A percentile compares a stretch with the other conserved stretches of the same genome.
These are phyloP conservation scores for Cebidichthys violaceus DNA, from an alignment of 2,113 vertebrate genomes.

Conservation along the genomic window DNA sequence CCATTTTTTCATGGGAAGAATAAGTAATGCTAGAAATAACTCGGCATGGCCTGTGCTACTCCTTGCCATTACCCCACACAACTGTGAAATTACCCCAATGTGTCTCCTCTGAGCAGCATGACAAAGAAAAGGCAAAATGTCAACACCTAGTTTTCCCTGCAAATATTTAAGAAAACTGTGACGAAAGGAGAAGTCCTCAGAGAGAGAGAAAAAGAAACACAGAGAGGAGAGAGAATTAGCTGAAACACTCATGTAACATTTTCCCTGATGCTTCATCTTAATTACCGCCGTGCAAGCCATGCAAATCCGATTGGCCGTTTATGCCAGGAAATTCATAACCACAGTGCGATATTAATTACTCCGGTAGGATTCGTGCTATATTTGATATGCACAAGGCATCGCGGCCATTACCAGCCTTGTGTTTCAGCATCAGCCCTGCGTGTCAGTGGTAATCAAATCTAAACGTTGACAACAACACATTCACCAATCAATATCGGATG, in stretches of 20 bases:
- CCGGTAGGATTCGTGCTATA: slow-evolving; percentile 75
- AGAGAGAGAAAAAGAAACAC: slow-evolving; percentile 12
- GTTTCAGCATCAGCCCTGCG: slow-evolving; percentile 78
- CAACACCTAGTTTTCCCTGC: slow-evolving; percentile 55
- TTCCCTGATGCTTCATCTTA: slow-evolving; percentile 72
- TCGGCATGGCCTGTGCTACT: slow-evolving; percentile 8
- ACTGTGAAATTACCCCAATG: slow-evolving; percentile 60
- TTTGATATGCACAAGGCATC: slow-evolving; percentile 81
- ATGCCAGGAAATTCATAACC: slow-evolving; percentile 84
- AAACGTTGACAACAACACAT: slow-evolving; percentile 85
- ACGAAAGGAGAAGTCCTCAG: slow-evolving; percentile 45
- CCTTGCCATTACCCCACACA: slow-evolving; percentile 13
- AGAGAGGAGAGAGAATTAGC: slow-evolving; percentile 50
- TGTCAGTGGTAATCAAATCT: slow-evolving; percentile 87
- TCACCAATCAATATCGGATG: slow-evolving; percentile 80
- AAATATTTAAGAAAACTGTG: slow-evolving; percentile 64
- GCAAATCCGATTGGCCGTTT: slow-evolving; percentile 80
- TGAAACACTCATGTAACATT: slow-evolving; percentile 54
- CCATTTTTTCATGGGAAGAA: slow-evolving; percentile 5
- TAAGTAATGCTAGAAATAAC: slow-evolving; percentile 44
- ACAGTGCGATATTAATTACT: slow-evolving; percentile 82
- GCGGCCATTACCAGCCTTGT: slow-evolving; percentile 78
- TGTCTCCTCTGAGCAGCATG: slow-evolving; percentile 43
- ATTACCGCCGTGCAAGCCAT: slow-evolving; percentile 76
- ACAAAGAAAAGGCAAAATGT: slow-evolving; percentile 58